Evolutionary conservation across 1,140 invertebrate genomes (phyloP), one percentile per base, ranked within the genome.

Genomic region (Rhagoletis zephyria): DNA sequence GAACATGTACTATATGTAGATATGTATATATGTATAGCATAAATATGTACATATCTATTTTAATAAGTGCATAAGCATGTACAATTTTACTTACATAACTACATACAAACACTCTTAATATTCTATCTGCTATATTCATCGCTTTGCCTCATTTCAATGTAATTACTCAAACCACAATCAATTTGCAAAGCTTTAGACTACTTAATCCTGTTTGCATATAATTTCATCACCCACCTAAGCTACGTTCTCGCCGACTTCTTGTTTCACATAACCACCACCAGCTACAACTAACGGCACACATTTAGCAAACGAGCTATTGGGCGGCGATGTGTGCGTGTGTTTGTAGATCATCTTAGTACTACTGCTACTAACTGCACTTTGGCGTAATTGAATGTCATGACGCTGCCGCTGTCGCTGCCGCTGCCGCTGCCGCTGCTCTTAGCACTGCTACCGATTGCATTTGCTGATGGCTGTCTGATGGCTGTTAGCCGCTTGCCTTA

Each of bases 141-240:
- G 74, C 48, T 81, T 81, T 81, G 48, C 74, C 48, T 19, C 7
- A 81, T 81, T 81, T 81, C 74, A 81, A 81, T 81, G 74, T 81
- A 56, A 81, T 81, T 81, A 81, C 74, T 81, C 74, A 81, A 56
- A 56, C 48, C 74, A 45, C 74, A 81, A 81, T 81, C 74, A 81
- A 81, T 81, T 81, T 61, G 85, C 85, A 63, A 63, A 86, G 59
- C 91, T 91, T 91, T 89, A 87, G 89, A 89, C 90, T 90, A 91
- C 90, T 91, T 91, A 91, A 91, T 90, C 89, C 88, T 89, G 89
- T 90, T 90, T 89, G 89, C 89, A 90, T 90, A 88, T 89, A 85
- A 88, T 89, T 89, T 87, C 88, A 88, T 51, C 63, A 67, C 86
- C 42, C 86, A 67, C 64, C 48, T 10, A 63, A 63, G 60, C 51